These are phyloP conservation scores for Hedya salicella DNA, from an alignment of 2,888 invertebrate species.

Conservation along the genomic window DNA sequence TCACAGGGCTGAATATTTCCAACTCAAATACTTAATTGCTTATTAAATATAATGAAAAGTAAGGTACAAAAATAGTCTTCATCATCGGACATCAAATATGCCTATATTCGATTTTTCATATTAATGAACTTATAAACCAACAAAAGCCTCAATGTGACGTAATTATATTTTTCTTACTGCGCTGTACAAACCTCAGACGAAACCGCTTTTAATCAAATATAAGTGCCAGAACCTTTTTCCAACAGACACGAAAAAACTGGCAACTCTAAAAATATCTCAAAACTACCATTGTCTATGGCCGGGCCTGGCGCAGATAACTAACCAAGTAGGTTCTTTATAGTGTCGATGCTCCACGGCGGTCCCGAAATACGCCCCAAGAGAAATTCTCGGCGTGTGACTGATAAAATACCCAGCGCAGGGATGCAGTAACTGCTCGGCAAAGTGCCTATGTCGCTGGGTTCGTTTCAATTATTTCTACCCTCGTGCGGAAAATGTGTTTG, in stretches of 20 bases:
- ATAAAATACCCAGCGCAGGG: conserved; percentile 41
- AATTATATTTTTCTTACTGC: background rate
- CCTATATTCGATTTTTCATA: too few relatives aligned
- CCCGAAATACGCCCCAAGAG: conserved; percentile 43
- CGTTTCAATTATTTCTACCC: conserved; percentile 44
- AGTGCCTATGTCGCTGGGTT: conserved; percentile 38
- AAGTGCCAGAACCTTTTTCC: conserved; percentile 19
- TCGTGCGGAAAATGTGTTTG: conserved; percentile 38
- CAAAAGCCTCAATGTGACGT: background rate
- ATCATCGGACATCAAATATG: too few relatives aligned
- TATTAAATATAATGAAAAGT: too few relatives aligned
- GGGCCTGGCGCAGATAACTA: conserved; percentile 38
- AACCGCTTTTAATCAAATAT: conserved; percentile 29
- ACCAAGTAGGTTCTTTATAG: conserved; percentile 43
- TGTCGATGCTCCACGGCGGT: conserved; percentile 30
- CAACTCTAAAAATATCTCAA: conserved; percentile 32
- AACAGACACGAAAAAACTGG: conserved; percentile 23
- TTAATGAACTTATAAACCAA: too few relatives aligned
- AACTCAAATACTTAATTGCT: too few relatives aligned
- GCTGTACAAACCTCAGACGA: background rate
- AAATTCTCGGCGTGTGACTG: conserved; percentile 42
- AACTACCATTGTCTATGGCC: conserved; percentile 33
- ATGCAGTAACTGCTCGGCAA: conserved; percentile 37
- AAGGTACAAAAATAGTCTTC: too few relatives aligned
- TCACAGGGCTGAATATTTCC: too few relatives aligned